phyloP scores from a whole-genome alignment of 2,888 invertebrate genomes.

The Gymnosoma rotundatum region DNA sequence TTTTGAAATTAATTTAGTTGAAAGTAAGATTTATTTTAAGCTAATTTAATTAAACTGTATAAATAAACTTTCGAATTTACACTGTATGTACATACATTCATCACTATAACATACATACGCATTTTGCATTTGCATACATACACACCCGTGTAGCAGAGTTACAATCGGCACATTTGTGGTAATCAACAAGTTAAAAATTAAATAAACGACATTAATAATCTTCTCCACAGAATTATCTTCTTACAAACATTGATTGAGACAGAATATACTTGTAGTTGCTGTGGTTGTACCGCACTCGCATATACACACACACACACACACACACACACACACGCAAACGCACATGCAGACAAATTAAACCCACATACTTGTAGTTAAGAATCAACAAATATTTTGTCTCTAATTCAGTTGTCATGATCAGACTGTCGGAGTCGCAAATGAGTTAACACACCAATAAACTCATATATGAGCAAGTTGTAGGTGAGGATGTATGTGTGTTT shows the following conservation, averaged over 20 bases:
- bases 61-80: too few relatives aligned
- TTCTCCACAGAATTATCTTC: slow-evolving; percentile 17
- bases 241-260: slow-evolving; percentile 11
- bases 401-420: slow-evolving; percentile 64
- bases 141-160: slow-evolving; percentile 2
- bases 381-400: slow-evolving; percentile 46
- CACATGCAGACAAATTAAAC: slow-evolving; percentile 23
- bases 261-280: not conserved
- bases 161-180: slow-evolving; percentile 30
- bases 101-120: not conserved
- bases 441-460: not conserved
- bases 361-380: slow-evolving; percentile 35
- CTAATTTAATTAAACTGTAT: too few relatives aligned
- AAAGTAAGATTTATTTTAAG: too few relatives aligned
- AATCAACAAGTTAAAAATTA: slow-evolving; percentile 63
- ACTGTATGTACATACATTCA: not conserved
- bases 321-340: not conserved
- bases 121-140: slow-evolving; percentile 3
- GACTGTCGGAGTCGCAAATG: slow-evolving; percentile 14
- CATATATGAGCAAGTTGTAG: not conserved
- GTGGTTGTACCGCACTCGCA: not conserved
- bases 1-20: too few relatives aligned
- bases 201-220: slow-evolving; percentile 44
- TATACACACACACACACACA: not conserved
- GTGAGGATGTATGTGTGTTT: not conserved